Conservation (phyloP, 2,113 vertebrate genomes). For the Aspidoscelis tigris region DNA sequence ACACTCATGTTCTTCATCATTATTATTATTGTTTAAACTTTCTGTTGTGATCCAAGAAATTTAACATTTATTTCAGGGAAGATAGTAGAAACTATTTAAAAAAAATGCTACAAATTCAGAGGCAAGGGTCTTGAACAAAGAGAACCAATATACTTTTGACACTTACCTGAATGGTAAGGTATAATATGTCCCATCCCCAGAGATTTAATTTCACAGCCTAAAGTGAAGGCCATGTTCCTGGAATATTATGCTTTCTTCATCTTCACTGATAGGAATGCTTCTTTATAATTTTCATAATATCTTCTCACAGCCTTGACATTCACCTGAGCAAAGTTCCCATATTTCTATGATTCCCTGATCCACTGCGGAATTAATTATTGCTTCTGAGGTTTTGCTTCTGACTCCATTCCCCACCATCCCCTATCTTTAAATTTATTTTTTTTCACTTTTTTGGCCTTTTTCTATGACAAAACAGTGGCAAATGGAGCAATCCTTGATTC, state of each 20-base stretch:
- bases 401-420: not conserved
- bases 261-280: not conserved
- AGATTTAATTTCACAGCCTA: not conserved
- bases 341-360: not conserved
- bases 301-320: not conserved
- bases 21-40: too few relatives aligned
- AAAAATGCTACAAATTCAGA: too few relatives aligned
- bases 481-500: constrained; percentile 2
- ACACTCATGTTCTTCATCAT: too few relatives aligned
- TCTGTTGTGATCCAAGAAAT: too few relatives aligned
- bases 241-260: not conserved
- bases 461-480: not conserved
- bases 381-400: not conserved
- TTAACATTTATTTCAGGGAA: too few relatives aligned
- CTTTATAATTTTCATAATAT: not conserved
- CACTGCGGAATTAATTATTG: too few relatives aligned
- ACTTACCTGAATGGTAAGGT: too few relatives aligned
- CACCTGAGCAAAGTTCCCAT: not conserved
- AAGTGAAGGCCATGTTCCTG: not conserved
- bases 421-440: not conserved
- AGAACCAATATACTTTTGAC: too few relatives aligned
- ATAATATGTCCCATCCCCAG: not conserved
- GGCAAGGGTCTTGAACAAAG: too few relatives aligned
- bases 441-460: not conserved
- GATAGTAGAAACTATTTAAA: too few relatives aligned